A percentile compares a stretch with the other conserved stretches of the same genome.
These are phyloP conservation scores for Conger conger DNA, from an alignment of 2,113 vertebrate genomes.

Conservation along the genomic window DNA sequence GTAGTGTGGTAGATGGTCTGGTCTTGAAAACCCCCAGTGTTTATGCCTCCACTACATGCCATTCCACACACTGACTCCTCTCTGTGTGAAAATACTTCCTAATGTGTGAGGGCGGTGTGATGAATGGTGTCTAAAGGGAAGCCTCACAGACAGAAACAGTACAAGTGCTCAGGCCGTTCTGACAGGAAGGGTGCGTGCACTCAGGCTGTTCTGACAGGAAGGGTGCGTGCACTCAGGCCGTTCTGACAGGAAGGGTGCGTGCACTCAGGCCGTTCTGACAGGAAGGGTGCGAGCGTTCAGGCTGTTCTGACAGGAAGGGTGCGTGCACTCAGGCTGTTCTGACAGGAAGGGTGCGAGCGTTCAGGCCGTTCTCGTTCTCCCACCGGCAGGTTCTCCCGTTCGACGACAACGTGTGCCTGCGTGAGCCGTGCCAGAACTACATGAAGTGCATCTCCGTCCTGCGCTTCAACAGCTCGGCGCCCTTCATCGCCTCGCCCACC, in stretches of 20 bases:
- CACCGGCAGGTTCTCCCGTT: conserved; percentile 84
- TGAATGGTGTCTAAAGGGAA: background rate
- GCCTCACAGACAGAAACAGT: background rate
- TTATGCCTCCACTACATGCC: too few relatives aligned
- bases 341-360: background rate
- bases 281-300: background rate
- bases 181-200: too few relatives aligned
- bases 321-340: too few relatives aligned
- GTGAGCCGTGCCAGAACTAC: conserved; percentile 98
- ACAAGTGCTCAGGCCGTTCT: background rate
- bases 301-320: too few relatives aligned
- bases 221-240: too few relatives aligned
- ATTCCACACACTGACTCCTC: too few relatives aligned
- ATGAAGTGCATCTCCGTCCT: conserved; percentile 99
- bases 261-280: background rate
- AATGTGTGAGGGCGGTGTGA: too few relatives aligned
- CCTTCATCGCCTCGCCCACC: conserved; percentile 90
- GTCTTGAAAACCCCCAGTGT: too few relatives aligned
- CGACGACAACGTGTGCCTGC: conserved; percentile 95
- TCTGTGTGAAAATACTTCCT: too few relatives aligned
- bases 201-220: background rate
- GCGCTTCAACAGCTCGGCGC: conserved; percentile 93
- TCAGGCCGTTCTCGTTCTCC: background rate
- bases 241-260: too few relatives aligned
- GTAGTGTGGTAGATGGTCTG: too few relatives aligned